Conservation (phyloP, 2,797 vertebrate genomes). For the Lacerta viridis region DNA sequence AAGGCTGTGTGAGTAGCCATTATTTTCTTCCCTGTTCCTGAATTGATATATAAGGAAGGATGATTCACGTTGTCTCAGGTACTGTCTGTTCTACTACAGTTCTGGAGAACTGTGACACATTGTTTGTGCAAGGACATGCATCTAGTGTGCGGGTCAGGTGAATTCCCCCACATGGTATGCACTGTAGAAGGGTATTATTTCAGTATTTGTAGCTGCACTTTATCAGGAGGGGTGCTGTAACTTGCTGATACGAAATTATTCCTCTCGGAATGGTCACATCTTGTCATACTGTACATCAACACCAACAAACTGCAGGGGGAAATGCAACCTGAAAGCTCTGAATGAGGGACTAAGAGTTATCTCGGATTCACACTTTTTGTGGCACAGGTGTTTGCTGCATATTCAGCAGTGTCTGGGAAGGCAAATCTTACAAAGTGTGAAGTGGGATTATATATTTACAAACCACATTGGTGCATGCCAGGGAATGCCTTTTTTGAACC, state of each 20-base stretch:
- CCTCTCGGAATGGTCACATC: background rate
- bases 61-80: background rate
- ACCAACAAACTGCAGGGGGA: background rate
- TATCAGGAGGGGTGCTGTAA: background rate
- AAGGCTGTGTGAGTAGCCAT: background rate
- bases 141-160: background rate
- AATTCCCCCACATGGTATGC: background rate
- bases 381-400: background rate
- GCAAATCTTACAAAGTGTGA: background rate
- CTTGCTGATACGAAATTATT: background rate
- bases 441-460: background rate
- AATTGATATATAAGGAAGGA: background rate
- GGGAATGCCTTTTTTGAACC: background rate
- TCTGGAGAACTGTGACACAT: background rate
- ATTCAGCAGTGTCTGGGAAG: background rate
- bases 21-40: background rate
- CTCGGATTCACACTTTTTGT: background rate
- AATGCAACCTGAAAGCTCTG: background rate
- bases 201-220: background rate
- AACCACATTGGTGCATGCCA: background rate
- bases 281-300: background rate
- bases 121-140: background rate
- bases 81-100: background rate
- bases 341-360: background rate
- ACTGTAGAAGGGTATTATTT: background rate